These are phyloP conservation scores for Esperia sulphurella DNA, from an alignment of 2,888 invertebrate genomes.

Conservation along the genomic window DNA sequence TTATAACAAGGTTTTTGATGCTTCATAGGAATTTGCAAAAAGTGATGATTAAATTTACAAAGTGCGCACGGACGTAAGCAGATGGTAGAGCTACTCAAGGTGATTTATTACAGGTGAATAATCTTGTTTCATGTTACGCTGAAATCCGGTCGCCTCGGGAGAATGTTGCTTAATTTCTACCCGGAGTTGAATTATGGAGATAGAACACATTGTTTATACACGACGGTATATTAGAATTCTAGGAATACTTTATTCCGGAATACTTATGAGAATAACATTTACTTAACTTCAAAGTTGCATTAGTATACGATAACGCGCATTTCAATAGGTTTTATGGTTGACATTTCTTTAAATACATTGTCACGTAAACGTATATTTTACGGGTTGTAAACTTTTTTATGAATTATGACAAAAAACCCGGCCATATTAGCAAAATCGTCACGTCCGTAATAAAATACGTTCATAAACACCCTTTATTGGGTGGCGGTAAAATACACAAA, in stretches of 20 bases:
- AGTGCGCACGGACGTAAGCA: slow-evolving; percentile 24
- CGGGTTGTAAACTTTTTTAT: slow-evolving; percentile 39
- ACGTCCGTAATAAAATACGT: slow-evolving; percentile 58
- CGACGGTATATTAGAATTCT: slow-evolving; percentile 4
- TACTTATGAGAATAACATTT: neutral
- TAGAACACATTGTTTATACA: slow-evolving; percentile 8
- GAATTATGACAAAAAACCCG: slow-evolving; percentile 60
- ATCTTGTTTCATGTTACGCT: slow-evolving; percentile 56
- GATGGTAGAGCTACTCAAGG: slow-evolving; percentile 24
- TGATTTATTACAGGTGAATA: slow-evolving; percentile 69
- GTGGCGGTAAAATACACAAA: slow-evolving; percentile 60
- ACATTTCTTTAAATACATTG: slow-evolving; percentile 2
- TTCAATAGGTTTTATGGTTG: slow-evolving; percentile 16
- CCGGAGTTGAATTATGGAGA: slow-evolving; percentile 36
- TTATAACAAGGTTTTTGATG: slow-evolving; percentile 9
- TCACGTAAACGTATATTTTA: slow-evolving; percentile 10
- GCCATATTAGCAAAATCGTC: slow-evolving; percentile 60
- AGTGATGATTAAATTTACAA: slow-evolving; percentile 53
- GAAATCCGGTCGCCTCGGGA: slow-evolving; percentile 49
- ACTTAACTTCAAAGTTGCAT: neutral
- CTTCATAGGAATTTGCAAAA: slow-evolving; percentile 33
- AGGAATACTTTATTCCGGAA: neutral
- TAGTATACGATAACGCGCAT: neutral
- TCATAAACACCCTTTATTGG: slow-evolving; percentile 66
- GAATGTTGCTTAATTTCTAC: slow-evolving; percentile 36